These are phyloP conservation scores for Trachelus tabidus DNA, from an alignment of 2,888 invertebrate species.

Conservation along the genomic window DNA sequence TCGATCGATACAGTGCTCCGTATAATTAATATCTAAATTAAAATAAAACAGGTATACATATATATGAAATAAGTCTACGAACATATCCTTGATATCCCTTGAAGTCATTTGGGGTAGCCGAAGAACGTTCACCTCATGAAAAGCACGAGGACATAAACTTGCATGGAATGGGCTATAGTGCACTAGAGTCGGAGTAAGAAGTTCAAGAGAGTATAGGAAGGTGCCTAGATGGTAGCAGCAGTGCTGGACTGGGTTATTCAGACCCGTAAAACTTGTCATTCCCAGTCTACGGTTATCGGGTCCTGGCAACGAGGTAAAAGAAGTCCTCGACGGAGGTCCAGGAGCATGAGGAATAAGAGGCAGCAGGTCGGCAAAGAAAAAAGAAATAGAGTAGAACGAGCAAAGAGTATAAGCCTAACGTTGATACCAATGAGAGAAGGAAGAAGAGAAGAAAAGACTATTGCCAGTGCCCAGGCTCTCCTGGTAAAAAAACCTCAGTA, in stretches of 20 bases:
- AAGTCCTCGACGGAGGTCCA: neutral
- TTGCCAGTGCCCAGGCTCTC: neutral
- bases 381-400: neutral
- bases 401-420: neutral
- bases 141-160: neutral
- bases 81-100: neutral
- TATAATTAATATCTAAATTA: neutral
- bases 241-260: neutral
- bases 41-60: neutral
- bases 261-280: neutral
- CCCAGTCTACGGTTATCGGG: neutral
- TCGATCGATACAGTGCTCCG: neutral
- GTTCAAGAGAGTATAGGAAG: neutral
- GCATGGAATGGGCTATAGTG: neutral
- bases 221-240: neutral
- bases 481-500: neutral
- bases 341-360: neutral
- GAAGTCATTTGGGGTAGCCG: neutral
- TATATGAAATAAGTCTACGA: no score
- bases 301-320: neutral
- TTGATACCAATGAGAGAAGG: neutral
- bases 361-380: neutral
- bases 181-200: neutral
- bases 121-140: neutral
- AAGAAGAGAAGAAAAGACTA: neutral